Conservation (phyloP, 2,797 vertebrate species). For the Melanotaenia nigrans region DNA sequence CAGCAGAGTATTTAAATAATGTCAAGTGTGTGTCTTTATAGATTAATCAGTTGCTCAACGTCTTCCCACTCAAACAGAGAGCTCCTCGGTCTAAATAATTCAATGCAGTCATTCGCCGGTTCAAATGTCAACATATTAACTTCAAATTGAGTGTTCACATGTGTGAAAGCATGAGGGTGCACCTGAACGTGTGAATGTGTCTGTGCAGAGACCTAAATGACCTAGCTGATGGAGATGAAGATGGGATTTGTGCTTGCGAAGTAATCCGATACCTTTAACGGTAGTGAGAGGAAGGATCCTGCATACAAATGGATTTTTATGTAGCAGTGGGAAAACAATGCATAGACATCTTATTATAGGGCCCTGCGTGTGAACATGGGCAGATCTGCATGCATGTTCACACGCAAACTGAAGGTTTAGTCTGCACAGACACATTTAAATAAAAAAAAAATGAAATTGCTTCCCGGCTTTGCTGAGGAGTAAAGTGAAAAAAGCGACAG, state of each 20-base stretch:
- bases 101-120: constrained; percentile 30
- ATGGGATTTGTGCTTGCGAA: constrained; percentile 62
- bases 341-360: constrained; percentile 15
- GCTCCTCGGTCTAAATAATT: constrained; percentile 37
- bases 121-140: constrained; percentile 71
- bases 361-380: neutral
- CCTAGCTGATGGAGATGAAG: constrained; percentile 71
- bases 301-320: constrained; percentile 69
- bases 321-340: constrained; percentile 40
- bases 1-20: constrained; percentile 53
- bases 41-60: constrained; percentile 42
- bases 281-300: constrained; percentile 40
- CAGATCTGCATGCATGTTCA: neutral
- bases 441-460: constrained; percentile 19
- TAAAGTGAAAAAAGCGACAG: constrained; percentile 53
- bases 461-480: constrained; percentile 56
- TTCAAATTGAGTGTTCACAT: constrained; percentile 17
- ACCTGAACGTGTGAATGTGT: constrained; percentile 22
- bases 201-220: constrained; percentile 54
- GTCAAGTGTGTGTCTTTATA: constrained; percentile 59
- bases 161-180: neutral
- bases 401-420: neutral
- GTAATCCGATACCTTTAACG: constrained; percentile 67
- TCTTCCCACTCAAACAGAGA: constrained; percentile 32
- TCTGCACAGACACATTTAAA: neutral